phyloP scores from a whole-genome alignment of 2,113 vertebrate genomes.

The Paradisaea rubra region DNA sequence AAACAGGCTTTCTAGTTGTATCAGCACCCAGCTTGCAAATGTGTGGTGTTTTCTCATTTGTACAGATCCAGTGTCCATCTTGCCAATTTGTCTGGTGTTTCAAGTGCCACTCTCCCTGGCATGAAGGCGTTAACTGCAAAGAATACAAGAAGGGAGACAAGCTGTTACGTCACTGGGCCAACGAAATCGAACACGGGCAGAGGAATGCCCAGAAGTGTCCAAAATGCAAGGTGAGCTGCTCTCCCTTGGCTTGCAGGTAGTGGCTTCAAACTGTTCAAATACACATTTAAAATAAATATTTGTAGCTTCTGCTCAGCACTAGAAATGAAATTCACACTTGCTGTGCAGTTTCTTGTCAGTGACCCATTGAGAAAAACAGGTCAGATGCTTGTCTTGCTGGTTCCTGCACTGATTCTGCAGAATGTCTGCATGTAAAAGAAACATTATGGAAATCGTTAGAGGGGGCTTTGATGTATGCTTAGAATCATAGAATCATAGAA shows the following conservation, averaged over 20 bases:
- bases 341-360: neutral
- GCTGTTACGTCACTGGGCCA: conserved; percentile 92
- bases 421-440: neutral
- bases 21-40: neutral
- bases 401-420: neutral
- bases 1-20: neutral
- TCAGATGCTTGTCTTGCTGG: neutral
- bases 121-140: conserved; percentile 92
- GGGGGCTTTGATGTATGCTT: neutral
- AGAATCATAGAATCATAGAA: neutral
- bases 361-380: neutral
- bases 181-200: conserved; percentile 93
- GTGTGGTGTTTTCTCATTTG: neutral
- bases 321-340: neutral
- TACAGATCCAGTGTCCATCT: conserved; percentile 88
- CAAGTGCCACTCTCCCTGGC: conserved; percentile 98
- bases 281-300: neutral
- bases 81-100: conserved; percentile 99
- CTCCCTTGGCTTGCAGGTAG: neutral
- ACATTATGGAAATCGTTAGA: neutral
- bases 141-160: conserved; percentile 97
- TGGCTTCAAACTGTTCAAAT: neutral
- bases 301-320: neutral
- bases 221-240: conserved; percentile 86
- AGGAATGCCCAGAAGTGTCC: conserved; percentile 98